Conservation (phyloP, 1,140 invertebrate species). For the Euglossa dilemma region DNA sequence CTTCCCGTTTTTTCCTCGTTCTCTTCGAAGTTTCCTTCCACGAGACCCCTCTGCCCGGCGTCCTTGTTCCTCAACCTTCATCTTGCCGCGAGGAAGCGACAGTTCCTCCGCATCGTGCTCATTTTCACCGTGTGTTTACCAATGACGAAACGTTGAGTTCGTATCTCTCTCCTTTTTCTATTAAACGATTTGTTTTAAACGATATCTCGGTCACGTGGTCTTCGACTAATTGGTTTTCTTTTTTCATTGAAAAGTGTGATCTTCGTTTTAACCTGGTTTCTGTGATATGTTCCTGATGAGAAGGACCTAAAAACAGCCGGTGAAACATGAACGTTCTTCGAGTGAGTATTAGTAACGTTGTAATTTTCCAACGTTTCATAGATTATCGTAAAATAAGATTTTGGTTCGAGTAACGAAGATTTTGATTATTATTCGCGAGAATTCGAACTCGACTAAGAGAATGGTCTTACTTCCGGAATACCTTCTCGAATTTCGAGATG, state of each 20-base stretch:
- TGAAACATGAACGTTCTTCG: constrained; percentile 75
- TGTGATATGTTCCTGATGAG: constrained; percentile 58
- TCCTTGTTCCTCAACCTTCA: constrained; percentile 50
- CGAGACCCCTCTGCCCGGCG: constrained; percentile 36
- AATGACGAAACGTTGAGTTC: constrained; percentile 6
- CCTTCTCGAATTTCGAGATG: too few species aligned
- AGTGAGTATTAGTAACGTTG: constrained; percentile 71
- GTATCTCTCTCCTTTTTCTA: background rate
- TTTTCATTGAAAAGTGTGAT: constrained; percentile 41
- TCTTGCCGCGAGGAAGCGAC: constrained; percentile 29
- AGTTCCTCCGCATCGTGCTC: background rate
- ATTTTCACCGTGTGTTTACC: constrained; percentile 5
- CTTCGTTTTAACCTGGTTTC: background rate
- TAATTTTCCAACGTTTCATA: background rate
- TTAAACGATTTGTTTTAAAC: background rate
- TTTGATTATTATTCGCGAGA: too few species aligned
- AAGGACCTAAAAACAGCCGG: constrained; percentile 26
- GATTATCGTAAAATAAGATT: background rate
- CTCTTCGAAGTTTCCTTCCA: constrained; percentile 46
- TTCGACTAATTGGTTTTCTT: background rate
- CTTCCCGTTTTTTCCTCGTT: constrained; percentile 54
- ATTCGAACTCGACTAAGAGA: too few species aligned
- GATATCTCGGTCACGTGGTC: background rate
- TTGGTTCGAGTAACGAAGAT: background rate
- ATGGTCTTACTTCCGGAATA: too few species aligned